Evolutionary conservation across 1,140 invertebrate genomes (phyloP).

Genomic region (Brachionus angularis): DNA sequence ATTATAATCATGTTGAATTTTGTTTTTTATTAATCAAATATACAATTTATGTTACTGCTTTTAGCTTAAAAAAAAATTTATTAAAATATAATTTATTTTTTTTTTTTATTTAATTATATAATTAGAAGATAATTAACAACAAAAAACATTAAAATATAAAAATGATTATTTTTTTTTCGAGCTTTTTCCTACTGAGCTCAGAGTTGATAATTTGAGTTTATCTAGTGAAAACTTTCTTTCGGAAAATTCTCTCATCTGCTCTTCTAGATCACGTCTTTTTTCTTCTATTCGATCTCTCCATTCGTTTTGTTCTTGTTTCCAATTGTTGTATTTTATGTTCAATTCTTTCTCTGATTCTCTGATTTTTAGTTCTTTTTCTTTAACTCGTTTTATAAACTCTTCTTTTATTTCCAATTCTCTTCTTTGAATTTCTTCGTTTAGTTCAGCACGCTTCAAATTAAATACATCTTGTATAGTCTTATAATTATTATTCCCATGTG

Average conservation of each 20-base stretch:
- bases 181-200: background rate
- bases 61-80: too few relatives aligned
- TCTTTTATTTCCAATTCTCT: conserved; percentile 96
- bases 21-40: too few relatives aligned
- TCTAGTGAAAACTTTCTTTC: conserved; percentile 33
- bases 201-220: conserved; percentile 27
- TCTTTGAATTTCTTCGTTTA: conserved; percentile 76
- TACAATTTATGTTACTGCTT: too few relatives aligned
- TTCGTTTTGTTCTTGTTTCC: conserved; percentile 35
- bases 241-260: conserved; percentile 36
- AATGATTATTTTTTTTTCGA: conserved; percentile 40
- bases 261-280: conserved; percentile 19
- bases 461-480: conserved; percentile 72
- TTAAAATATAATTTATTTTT: too few relatives aligned
- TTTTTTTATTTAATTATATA: too few relatives aligned
- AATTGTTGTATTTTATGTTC: conserved; percentile 11
- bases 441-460: conserved; percentile 78
- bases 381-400: conserved; percentile 90
- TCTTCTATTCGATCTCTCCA: conserved; percentile 27
- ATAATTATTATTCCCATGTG: conserved; percentile 72
- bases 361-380: conserved; percentile 90
- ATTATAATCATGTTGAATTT: too few relatives aligned
- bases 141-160: conserved; percentile 14
- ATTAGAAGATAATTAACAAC: too few relatives aligned
- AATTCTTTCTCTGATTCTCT: conserved; percentile 89